A percentile compares a stretch with the other conserved stretches of the same genome.
Evolutionary conservation across 2,113 vertebrate species (phyloP).

Genomic region (Rhagologus leucostigma): DNA sequence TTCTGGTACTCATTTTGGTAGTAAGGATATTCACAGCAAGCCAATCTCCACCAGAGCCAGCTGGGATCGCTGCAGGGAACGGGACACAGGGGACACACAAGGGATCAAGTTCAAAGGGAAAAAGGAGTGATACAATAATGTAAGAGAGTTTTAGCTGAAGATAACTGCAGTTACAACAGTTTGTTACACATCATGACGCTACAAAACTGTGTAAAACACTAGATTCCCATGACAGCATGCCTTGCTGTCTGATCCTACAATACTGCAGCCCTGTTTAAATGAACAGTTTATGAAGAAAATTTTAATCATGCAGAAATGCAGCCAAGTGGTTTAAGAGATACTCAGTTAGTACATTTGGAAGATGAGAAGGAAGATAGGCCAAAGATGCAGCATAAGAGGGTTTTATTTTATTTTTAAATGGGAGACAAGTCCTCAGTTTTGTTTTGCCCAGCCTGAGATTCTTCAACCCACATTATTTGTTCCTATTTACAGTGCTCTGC

Average conservation of each 20-base stretch:
- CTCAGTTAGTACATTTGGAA: not conserved
- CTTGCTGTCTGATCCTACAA: not conserved
- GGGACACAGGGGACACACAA: slow-evolving; percentile 70
- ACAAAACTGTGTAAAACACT: not conserved
- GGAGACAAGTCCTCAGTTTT: not conserved
- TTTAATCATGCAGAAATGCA: not conserved
- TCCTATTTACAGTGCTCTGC: not conserved
- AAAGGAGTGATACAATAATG: slow-evolving; percentile 67
- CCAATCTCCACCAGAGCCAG: slow-evolving; percentile 73
- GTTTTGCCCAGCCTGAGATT: not conserved
- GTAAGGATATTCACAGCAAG: slow-evolving; percentile 70
- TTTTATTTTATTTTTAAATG: not conserved
- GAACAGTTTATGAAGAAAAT: not conserved
- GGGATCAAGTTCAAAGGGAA: slow-evolving; percentile 72
- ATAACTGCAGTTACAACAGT: slow-evolving; percentile 43
- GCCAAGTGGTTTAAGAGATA: not conserved
- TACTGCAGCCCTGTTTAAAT: not conserved
- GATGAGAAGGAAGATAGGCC: not conserved
- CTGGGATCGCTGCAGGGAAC: slow-evolving; percentile 72
- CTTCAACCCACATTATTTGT: not conserved
- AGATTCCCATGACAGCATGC: not conserved
- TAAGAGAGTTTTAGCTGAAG: slow-evolving; percentile 66
- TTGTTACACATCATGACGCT: not conserved
- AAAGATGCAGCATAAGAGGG: not conserved
- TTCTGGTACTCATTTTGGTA: slow-evolving; percentile 67